Evolutionary conservation across 2,888 invertebrate species (phyloP).

Genomic region (Drosophila subsilvestris): DNA sequence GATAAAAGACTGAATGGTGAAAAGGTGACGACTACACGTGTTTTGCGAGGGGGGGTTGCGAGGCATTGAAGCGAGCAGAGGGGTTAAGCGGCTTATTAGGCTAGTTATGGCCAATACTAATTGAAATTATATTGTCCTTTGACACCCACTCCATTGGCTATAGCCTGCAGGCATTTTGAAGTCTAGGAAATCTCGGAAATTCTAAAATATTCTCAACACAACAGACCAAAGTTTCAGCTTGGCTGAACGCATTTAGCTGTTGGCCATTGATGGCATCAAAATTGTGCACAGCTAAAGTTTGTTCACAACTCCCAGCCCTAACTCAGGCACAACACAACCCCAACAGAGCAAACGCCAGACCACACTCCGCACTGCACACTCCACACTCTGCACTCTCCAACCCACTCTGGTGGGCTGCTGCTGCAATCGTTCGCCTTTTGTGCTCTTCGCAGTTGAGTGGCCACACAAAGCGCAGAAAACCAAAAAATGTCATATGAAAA

Average conservation of each 20-base stretch:
- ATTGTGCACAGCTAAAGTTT: constrained; percentile 57
- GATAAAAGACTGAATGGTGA: constrained; percentile 32
- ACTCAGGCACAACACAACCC: constrained; percentile 11
- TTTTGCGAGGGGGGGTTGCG: constrained; percentile 35
- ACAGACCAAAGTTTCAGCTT: constrained; percentile 70
- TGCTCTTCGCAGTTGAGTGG: constrained; percentile 83
- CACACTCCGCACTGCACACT: constrained; percentile 1
- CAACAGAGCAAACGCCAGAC: constrained; percentile 9
- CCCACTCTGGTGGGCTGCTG: constrained; percentile 22
- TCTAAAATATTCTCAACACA: constrained; percentile 8
- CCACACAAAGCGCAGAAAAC: constrained; percentile 78
- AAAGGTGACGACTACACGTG: constrained; percentile 74
- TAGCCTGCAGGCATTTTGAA: constrained; percentile 11
- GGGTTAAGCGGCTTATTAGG: constrained; percentile 47
- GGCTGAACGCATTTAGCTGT: constrained; percentile 67
- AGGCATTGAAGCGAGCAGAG: constrained; percentile 54
- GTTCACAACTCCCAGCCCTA: constrained; percentile 28
- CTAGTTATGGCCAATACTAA: constrained; percentile 46
- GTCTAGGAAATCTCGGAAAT: constrained; percentile 3
- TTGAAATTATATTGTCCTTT: constrained; percentile 49
- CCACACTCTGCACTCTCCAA: constrained; percentile 4
- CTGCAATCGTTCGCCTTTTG: constrained; percentile 79
- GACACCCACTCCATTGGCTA: constrained; percentile 18
- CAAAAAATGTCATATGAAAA: constrained; percentile 73
- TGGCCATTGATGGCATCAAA: constrained; percentile 66